Base-by-base conservation (phyloP, 1,140 invertebrate species). In the Panulirus ornatus region DNA sequence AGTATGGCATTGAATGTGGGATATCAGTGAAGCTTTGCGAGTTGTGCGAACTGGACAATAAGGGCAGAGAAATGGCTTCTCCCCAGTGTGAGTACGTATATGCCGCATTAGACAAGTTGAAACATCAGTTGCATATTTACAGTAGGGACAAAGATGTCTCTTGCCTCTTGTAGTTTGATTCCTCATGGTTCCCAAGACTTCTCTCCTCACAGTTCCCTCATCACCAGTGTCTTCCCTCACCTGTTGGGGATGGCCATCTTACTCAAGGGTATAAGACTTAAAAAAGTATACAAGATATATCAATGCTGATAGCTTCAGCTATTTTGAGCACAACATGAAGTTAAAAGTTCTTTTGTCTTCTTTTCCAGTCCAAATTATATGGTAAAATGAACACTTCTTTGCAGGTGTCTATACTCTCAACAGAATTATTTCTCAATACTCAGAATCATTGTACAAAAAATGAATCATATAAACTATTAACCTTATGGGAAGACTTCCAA, bases 1-100 rank as follows among this genome's bases (percentile, higher is more conserved):
- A 36, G 63, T 70, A 44, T 84, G 82, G 19, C 82, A 63, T 38
- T 84, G 82, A 22, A 84, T 84, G 66, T 84, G 82, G 40, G 82
- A 22, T 16, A 71, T 16, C 58, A 84, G 66, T 0, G 82, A 22
- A 38, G 82, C 82, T 42, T 84, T 84, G 63, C 82, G 82, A 1
- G 82, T 84, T 0, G 22, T 30, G n/a, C 58, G 63, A 11, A 30
- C 63, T 5, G 82, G 82, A 63, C 82, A 84, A 63, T 84, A 71
- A 6, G 82, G 82, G 27, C 82, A 84, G 9, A 11, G 82, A 58
- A 84, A 84, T 0, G 82, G 82, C 40, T 84, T 84, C 63, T 84
- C 82, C 6, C 82, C 82, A 63, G 82, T 84, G 51, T 84, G 82
- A 71, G 82, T 84, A 19, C 82, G 58, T 16, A 84, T 3, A 27